Base-by-base conservation (phyloP, 1,140 invertebrate genomes). In the Euglossa dilemma region DNA sequence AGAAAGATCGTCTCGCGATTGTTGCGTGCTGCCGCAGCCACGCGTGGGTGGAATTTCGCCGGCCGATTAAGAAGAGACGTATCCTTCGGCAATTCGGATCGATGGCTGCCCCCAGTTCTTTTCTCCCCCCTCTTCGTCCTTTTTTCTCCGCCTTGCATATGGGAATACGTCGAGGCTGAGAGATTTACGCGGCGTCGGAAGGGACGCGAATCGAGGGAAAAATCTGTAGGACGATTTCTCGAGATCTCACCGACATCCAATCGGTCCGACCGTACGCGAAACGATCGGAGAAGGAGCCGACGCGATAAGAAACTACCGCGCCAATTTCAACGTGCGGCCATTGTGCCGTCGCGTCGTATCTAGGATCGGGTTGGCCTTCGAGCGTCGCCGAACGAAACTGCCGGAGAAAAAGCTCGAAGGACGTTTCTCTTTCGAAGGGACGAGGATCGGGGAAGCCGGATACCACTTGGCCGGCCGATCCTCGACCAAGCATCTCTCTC, bases 1-100 rank as follows among this genome's bases (percentile, higher is more conserved):
- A 54, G 76, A 59, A 64, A 75, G 85, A 61, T 87, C 71, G 69
- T 50, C 73, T 61, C 85, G 59, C 61, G 80, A 71, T 80, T 85
- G 71, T 66, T 73, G 77, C 72, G 23, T 14, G 63, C 23, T 8
- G 18, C 18, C 5, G n/a, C 18, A 7, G n/a, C 50, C 52, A 50
- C 72, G 63, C 72, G 71, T 64, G 18, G 23, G 52, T 52, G 43
- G 9, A 8, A 73, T 36, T 16, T 36, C 28, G 20, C 36, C 25
- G 14, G 25, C 6, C 20, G 28, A 18, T 73, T 43, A 43, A 43
- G 36, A 43, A 43, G 36, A 25, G n/a, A 36, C 18, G 18, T 16
- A 47, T 45, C 23, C 36, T 66, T 6, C 9, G 43, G 6, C 20
- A 18, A 9, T 56, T 12, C 7, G 18, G n/a, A 56, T 71, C 50